These are phyloP conservation scores for Watsonalla cultraria DNA, from an alignment of 2,888 invertebrate species.

Conservation along the genomic window DNA sequence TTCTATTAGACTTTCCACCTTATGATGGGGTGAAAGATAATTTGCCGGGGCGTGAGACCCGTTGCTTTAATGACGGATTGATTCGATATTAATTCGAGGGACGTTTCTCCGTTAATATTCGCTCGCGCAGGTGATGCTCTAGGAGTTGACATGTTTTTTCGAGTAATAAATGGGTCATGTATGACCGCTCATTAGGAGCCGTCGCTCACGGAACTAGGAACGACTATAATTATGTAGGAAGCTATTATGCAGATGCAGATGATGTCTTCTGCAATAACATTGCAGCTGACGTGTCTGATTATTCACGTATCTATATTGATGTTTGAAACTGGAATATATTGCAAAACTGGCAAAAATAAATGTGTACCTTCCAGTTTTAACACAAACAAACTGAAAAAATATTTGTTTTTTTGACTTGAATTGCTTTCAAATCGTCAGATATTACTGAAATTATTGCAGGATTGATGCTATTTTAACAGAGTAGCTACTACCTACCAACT, in stretches of 20 bases:
- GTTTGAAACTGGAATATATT: no score
- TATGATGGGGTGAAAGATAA: constrained; percentile 75
- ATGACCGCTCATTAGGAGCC: constrained; percentile 18
- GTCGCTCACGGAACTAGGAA: constrained; percentile 21
- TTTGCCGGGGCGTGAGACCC: constrained; percentile 70
- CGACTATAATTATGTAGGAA: constrained; percentile 20
- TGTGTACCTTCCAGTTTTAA: no score
- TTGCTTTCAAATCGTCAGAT: no score
- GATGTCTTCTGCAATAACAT: constrained; percentile 19
- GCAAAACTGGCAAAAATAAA: no score
- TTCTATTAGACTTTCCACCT: constrained; percentile 76
- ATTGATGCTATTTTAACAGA: no score
- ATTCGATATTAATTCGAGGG: constrained; percentile 75
- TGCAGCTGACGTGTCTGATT: constrained; percentile 6
- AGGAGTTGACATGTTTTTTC: constrained; percentile 47
- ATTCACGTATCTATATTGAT: neutral
- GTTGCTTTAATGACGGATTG: constrained; percentile 71
- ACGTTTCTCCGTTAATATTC: constrained; percentile 47
- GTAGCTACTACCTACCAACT: no score
- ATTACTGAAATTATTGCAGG: no score
- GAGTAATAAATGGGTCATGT: constrained; percentile 32
- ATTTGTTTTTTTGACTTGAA: no score
- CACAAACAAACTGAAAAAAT: no score
- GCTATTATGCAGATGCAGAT: constrained; percentile 15
- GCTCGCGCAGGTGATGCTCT: constrained; percentile 47